Evolutionary conservation across 1,140 invertebrate genomes (phyloP).

Genomic region (Rhyacophila brunnea): DNA sequence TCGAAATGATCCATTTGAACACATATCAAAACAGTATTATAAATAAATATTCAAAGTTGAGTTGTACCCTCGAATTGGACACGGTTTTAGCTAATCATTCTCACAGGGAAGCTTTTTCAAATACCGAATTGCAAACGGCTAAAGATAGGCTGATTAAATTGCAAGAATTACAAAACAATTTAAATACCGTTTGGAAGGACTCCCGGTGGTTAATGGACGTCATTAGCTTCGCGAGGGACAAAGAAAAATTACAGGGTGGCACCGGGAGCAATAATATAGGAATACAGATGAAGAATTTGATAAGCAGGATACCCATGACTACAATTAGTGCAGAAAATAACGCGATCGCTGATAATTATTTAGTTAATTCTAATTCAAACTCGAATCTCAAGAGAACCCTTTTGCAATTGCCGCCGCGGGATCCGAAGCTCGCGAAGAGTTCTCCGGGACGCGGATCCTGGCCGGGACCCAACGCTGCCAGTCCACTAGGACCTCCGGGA

Average conservation of each 20-base stretch:
- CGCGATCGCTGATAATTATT: slow-evolving; percentile 25
- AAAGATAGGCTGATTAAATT: slow-evolving; percentile 80
- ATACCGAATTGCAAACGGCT: slow-evolving; percentile 78
- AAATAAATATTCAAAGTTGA: slow-evolving; percentile 84
- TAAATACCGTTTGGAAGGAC: slow-evolving; percentile 87
- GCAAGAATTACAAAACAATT: slow-evolving; percentile 76
- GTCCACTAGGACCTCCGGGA: slow-evolving; percentile 55
- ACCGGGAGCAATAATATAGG: slow-evolving; percentile 46
- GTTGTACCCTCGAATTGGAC: slow-evolving; percentile 90
- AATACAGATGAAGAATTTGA: slow-evolving; percentile 39
- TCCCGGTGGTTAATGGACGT: slow-evolving; percentile 94
- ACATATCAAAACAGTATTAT: slow-evolving; percentile 89
- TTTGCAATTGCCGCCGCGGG: slow-evolving; percentile 69
- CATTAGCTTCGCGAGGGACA: slow-evolving; percentile 87
- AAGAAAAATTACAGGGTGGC: slow-evolving; percentile 52
- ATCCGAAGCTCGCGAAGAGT: slow-evolving; percentile 72
- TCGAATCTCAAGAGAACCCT: slow-evolving; percentile 41
- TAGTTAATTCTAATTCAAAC: slow-evolving; percentile 27
- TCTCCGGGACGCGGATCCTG: slow-evolving; percentile 76
- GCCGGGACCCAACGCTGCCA: slow-evolving; percentile 65
- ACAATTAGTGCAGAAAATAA: slow-evolving; percentile 26
- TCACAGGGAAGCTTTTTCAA: slow-evolving; percentile 91
- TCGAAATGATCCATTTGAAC: slow-evolving; percentile 91
- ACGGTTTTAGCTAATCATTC: slow-evolving; percentile 87
- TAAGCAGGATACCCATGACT: slow-evolving; percentile 30